phyloP scores from a whole-genome alignment of 2,113 vertebrate species.

The Neotragus moschatus region DNA sequence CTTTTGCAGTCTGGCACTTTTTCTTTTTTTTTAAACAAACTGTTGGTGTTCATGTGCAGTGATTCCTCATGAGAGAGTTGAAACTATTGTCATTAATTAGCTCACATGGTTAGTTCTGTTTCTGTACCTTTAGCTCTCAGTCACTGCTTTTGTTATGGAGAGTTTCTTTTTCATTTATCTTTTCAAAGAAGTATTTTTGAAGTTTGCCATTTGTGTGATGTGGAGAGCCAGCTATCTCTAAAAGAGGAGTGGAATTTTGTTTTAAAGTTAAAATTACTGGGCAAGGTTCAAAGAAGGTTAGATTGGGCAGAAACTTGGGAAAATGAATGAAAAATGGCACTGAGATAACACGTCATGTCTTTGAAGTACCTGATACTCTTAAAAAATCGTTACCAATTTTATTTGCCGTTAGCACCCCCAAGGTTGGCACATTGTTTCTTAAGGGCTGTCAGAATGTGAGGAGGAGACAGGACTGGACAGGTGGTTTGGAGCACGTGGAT shows the following conservation, averaged over 20 bases:
- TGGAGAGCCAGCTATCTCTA: neutral
- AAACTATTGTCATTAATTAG: neutral
- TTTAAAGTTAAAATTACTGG: neutral
- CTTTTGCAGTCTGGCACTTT: neutral
- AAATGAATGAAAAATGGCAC: neutral
- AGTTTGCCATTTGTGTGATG: neutral
- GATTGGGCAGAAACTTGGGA: neutral
- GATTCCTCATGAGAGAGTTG: neutral
- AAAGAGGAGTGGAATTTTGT: neutral
- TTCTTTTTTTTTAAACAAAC: neutral
- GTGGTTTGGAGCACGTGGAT: neutral
- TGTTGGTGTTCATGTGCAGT: neutral
- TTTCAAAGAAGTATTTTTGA: constrained; percentile 8
- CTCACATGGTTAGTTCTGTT: neutral
- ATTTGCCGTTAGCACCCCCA: neutral
- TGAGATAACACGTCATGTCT: neutral
- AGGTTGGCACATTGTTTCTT: neutral
- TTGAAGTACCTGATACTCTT: neutral
- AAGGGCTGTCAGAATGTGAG: neutral
- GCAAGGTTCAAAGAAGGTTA: neutral
- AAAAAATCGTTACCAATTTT: neutral
- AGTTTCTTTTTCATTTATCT: neutral
- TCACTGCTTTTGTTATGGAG: neutral
- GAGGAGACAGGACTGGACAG: neutral
- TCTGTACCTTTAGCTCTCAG: neutral